These are phyloP conservation scores for Synergus laeviventris DNA, from an alignment of 2,888 invertebrate genomes.

Conservation along the genomic window DNA sequence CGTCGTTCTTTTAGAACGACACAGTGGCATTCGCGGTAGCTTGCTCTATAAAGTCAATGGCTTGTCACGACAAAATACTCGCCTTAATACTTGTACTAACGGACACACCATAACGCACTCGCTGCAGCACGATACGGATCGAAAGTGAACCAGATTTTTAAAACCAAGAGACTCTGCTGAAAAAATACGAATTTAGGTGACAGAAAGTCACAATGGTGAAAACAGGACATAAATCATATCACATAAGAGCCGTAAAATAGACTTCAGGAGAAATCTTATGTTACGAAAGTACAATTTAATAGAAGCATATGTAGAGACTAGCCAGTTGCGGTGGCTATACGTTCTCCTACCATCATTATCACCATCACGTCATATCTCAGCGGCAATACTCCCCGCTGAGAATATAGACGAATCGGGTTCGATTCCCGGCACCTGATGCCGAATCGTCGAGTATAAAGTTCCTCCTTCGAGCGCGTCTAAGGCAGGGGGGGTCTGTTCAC, in stretches of 20 bases:
- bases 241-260: not conserved
- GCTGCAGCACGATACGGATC: not conserved
- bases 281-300: not conserved
- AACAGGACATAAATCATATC: not conserved
- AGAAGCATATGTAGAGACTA: no score
- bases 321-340: no score
- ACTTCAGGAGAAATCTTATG: not conserved
- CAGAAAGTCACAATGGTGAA: not conserved
- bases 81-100: slow-evolving; percentile 2
- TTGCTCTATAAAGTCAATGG: slow-evolving; percentile 36
- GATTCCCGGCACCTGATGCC: no score
- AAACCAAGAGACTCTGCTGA: not conserved
- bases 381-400: no score
- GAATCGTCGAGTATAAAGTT: no score
- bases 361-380: no score
- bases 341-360: no score
- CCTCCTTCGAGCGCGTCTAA: no score
- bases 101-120: slow-evolving; percentile 41
- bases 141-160: slow-evolving; percentile 7
- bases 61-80: slow-evolving; percentile 36
- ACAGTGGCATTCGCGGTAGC: slow-evolving; percentile 39
- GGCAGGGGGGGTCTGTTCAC: no score
- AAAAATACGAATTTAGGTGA: slow-evolving; percentile 13
- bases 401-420: no score
- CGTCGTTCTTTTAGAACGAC: slow-evolving; percentile 37